Conservation (phyloP, 2,113 vertebrate species). For the Platichthys stellatus region DNA sequence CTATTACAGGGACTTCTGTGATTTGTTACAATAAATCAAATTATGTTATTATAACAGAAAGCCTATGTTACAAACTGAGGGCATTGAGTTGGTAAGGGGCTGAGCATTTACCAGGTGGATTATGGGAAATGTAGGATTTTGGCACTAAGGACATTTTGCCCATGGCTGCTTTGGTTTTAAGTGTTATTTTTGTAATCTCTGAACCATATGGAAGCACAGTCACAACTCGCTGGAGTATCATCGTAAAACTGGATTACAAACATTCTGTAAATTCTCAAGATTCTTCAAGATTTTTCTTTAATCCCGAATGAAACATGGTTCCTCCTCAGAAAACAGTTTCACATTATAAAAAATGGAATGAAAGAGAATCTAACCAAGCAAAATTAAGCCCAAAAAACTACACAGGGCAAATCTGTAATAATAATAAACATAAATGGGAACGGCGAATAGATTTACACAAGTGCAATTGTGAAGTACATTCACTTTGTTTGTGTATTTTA, state of each 20-base stretch:
- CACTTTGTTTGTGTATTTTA: neutral
- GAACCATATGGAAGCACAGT: too few relatives aligned
- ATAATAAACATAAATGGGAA: neutral
- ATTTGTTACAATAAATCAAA: neutral
- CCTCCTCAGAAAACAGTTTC: too few relatives aligned
- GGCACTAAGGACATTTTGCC: neutral
- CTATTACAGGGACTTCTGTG: neutral
- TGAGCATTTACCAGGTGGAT: neutral
- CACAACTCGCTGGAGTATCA: too few relatives aligned
- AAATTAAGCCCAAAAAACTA: too few relatives aligned
- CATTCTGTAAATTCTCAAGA: too few relatives aligned
- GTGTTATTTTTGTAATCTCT: neutral
- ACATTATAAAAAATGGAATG: too few relatives aligned
- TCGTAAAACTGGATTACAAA: too few relatives aligned
- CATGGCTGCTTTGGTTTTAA: neutral
- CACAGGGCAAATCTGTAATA: neutral
- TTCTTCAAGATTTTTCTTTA: too few relatives aligned
- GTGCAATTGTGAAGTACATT: neutral
- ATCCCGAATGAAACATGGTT: too few relatives aligned
- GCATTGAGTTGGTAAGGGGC: neutral
- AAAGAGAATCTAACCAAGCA: too few relatives aligned
- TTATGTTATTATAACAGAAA: neutral
- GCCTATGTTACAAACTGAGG: neutral
- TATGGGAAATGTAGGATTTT: slow-evolving; percentile 5
- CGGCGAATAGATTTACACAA: neutral